These are phyloP conservation scores for Sesamia nonagrioides DNA, from an alignment of 1,140 invertebrate species.

Conservation along the genomic window DNA sequence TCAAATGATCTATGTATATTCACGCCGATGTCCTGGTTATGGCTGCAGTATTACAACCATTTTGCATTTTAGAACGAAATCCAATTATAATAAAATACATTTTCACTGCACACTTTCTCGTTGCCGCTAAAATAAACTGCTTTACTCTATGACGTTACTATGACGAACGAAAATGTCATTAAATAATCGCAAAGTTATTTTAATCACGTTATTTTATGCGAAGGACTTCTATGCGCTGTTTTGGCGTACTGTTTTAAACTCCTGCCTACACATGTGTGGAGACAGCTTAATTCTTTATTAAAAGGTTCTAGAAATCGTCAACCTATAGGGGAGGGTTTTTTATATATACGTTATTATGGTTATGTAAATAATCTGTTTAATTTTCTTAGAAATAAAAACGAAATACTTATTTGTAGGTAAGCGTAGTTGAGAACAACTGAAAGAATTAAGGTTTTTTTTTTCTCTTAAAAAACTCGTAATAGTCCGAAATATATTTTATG, in stretches of 20 bases:
- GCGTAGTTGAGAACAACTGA: too few species aligned
- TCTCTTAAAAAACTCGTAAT: too few species aligned
- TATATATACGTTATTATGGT: too few species aligned
- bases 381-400: too few species aligned
- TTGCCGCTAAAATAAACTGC: not conserved
- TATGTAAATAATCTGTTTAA: too few species aligned
- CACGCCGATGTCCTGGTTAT: too few species aligned
- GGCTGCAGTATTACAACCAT: too few species aligned
- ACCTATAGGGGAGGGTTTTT: not conserved
- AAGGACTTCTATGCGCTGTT: not conserved
- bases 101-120: not conserved
- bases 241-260: not conserved
- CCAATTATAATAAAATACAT: not conserved
- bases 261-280: not conserved
- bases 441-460: too few species aligned
- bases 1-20: too few species aligned
- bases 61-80: too few species aligned
- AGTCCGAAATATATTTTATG: too few species aligned
- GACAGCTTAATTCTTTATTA: not conserved
- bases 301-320: not conserved
- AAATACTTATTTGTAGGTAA: too few species aligned
- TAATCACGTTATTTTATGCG: constrained; percentile 11
- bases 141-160: not conserved
- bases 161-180: constrained; percentile 5
- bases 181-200: constrained; percentile 15